phyloP scores from a whole-genome alignment of 2,888 invertebrate species.

The Molanna angustata region DNA sequence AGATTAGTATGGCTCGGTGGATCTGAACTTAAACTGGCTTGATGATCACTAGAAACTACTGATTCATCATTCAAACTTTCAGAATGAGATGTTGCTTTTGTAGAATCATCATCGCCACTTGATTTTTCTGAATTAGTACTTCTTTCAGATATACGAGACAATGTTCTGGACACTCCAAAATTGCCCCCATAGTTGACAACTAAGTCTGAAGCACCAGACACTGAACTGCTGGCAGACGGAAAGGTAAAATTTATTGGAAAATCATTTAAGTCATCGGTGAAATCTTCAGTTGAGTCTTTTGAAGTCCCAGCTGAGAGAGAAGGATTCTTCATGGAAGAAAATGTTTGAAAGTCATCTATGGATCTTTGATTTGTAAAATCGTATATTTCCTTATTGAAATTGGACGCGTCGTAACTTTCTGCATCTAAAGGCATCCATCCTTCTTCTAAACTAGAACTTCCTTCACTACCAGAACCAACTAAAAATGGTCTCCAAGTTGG shows the following conservation, averaged over 20 bases:
- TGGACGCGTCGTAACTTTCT: conserved; percentile 59
- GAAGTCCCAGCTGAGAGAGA: conserved; percentile 48
- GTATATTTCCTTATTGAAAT: conserved; percentile 50
- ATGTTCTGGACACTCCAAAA: conserved; percentile 71
- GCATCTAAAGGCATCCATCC: conserved; percentile 76
- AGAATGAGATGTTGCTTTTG: conserved; percentile 80
- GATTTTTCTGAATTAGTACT: conserved; percentile 88
- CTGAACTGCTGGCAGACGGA: conserved; percentile 57
- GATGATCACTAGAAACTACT: conserved; percentile 78
- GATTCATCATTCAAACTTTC: conserved; percentile 84
- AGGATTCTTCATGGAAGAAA: conserved; percentile 47
- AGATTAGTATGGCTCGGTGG: conserved; percentile 72
- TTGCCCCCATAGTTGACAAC: conserved; percentile 70
- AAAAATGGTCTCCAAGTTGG: conserved; percentile 83
- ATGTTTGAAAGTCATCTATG: conserved; percentile 52
- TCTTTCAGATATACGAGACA: conserved; percentile 83
- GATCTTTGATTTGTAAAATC: conserved; percentile 49
- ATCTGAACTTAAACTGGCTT: conserved; percentile 81
- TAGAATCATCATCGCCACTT: conserved; percentile 81
- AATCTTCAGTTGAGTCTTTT: conserved; percentile 60
- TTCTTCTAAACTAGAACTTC: conserved; percentile 83
- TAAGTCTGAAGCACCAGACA: conserved; percentile 63
- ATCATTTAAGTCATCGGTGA: conserved; percentile 73
- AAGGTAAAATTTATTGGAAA: conserved; percentile 74
- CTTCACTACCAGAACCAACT: conserved; percentile 72